Evolutionary conservation across 2,888 invertebrate species (phyloP), one percentile per base, ranked within the genome.

Genomic region (Cerastis leucographa): DNA sequence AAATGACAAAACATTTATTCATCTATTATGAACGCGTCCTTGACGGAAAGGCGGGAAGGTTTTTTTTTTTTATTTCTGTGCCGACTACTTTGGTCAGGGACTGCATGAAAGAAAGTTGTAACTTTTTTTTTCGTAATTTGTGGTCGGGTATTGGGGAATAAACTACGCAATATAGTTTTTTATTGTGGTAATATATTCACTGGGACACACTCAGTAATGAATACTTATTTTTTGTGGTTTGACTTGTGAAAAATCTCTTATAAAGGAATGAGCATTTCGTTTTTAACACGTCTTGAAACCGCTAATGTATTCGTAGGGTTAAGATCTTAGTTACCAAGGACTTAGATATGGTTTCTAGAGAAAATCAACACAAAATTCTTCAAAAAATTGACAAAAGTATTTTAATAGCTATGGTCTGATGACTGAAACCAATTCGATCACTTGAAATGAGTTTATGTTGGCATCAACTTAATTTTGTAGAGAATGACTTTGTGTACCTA

Each of bases 1-100:
- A 85, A 80, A 88, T 88, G 90, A 92, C 91, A 92, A 93, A 92
- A 92, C 90, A 91, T 83, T 91, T 91, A 68, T 79, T 77, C 69
- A 66, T 75, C 44, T 76, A 79, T 77, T 89, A 86, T 89, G 61
- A 66, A 80, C 56, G 72, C 80, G 88, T 85, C 89, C 88, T 89
- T 90, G 89, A 81, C 72, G 49, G 49, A 82, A 80, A 73, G 77
- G 77, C 79, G 84, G 78, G 76, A 74, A 67, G 56, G 42, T 64
- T 65, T 73, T 78, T 74, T 82, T 82, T 76, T 74, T 42, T 1
- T 71, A 71, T 77, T 76, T 85, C 68, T 66, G n/a, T 67, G 49
- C n/a, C 14, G 40, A 29, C 51, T n/a, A 75, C 64, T 67, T 77
- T 77, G 49, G 76, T 76, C 66, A n/a, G 51, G 49, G 67, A 49